Percentiles rank a stretch among this genome's conserved stretches.
Evolutionary conservation across 2,113 vertebrate genomes (phyloP).

Genomic region (Oryzias curvinotus): DNA sequence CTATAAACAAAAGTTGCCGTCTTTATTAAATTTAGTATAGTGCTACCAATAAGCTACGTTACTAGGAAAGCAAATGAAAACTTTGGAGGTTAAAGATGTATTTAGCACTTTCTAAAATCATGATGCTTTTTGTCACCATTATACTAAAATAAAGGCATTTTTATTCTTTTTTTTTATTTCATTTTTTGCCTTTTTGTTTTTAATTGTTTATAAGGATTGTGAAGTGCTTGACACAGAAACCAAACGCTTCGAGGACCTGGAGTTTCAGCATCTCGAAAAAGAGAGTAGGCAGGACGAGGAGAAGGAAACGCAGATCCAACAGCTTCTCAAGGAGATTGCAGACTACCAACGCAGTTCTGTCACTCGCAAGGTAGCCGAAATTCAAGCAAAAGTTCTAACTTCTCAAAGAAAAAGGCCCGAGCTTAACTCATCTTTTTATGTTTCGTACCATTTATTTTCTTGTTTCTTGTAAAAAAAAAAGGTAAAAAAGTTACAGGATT

Average conservation of each 20-base stretch:
- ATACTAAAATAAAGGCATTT: too few relatives aligned
- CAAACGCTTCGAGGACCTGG: conserved; percentile 94
- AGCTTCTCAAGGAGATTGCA: conserved; percentile 89
- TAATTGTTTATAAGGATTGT: conserved; percentile 78
- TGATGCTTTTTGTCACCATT: too few relatives aligned
- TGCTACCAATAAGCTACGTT: too few relatives aligned
- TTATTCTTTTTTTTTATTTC: background rate
- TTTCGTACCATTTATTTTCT: background rate
- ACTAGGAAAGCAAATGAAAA: too few relatives aligned
- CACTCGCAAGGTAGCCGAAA: conserved; percentile 83
- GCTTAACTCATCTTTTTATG: background rate
- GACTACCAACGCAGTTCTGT: conserved; percentile 89
- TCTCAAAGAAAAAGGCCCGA: background rate
- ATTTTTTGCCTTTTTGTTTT: conserved; percentile 4
- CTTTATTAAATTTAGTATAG: too few relatives aligned
- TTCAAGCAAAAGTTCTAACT: too few relatives aligned
- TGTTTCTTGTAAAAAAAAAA: background rate
- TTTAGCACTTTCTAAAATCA: too few relatives aligned
- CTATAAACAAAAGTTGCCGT: too few relatives aligned
- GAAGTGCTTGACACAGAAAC: conserved; percentile 89
- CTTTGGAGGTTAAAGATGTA: too few relatives aligned
- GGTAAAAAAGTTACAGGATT: background rate
- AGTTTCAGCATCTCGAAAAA: conserved; percentile 93
- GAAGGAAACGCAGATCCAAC: conserved; percentile 88
- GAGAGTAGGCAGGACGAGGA: conserved; percentile 94